Percentiles rank a stretch among this genome's conserved stretches.
Evolutionary conservation across 2,797 vertebrate species (phyloP).

Genomic region (Sebastes kiyomatsui): DNA sequence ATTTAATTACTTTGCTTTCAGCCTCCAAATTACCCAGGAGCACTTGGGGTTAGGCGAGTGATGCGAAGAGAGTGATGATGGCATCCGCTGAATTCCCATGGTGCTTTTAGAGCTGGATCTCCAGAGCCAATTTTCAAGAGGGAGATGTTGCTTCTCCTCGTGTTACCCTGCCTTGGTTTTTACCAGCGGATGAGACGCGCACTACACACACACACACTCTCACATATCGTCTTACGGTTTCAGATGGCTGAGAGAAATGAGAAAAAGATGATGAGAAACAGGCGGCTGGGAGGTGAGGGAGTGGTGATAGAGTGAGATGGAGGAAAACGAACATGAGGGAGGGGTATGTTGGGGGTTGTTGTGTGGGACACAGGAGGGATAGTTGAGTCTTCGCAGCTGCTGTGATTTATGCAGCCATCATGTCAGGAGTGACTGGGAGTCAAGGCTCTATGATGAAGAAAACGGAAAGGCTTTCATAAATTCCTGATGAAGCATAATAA

Average conservation of each 20-base stretch:
- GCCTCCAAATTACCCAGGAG: conserved; percentile 73
- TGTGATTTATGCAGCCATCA: conserved; percentile 74
- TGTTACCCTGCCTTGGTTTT: conserved; percentile 41
- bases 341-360: conserved; percentile 6
- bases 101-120: conserved; percentile 66
- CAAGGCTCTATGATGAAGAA: conserved; percentile 52
- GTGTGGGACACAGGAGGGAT: background rate
- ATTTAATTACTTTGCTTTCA: conserved; percentile 83
- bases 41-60: conserved; percentile 66
- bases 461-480: conserved; percentile 62
- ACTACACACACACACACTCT: conserved; percentile 1
- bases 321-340: conserved; percentile 19
- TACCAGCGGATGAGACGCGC: conserved; percentile 18
- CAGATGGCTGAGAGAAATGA: conserved; percentile 26
- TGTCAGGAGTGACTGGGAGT: conserved; percentile 60
- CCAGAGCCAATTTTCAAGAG: conserved; percentile 62
- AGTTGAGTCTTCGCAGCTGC: conserved; percentile 30
- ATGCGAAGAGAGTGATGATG: conserved; percentile 66
- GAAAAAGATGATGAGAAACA: conserved; percentile 35
- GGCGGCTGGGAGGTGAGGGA: background rate
- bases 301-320: conserved; percentile 28
- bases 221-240: conserved; percentile 36
- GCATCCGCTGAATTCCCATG: conserved; percentile 71
- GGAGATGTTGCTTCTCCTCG: conserved; percentile 37
- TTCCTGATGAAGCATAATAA: conserved; percentile 64